Evolutionary conservation across 1,140 invertebrate genomes (phyloP), one percentile per base, ranked within the genome.

Genomic region (Hyles euphorbiae): DNA sequence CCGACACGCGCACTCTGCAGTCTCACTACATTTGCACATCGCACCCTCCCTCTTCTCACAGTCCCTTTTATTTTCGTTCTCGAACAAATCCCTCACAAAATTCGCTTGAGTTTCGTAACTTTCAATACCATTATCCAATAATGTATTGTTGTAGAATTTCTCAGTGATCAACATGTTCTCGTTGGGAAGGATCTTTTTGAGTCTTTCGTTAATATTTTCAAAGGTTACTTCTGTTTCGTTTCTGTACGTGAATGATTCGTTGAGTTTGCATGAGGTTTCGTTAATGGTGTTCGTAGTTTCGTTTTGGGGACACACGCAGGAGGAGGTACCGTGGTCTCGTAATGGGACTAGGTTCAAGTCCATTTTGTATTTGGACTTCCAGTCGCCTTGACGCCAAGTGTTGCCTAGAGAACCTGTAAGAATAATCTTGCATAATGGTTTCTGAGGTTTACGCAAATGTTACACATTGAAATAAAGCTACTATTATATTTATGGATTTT

Each of bases 321-420:
- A 68, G 3, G 59, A 5, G 1, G 59, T 11, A 3, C 34, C 34
- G 32, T 72, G 66, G 34, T 61, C 51, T 51, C 78, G 62, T 47
- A 88, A 56, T 7, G 77, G 68, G 0, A 84, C 66, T 60, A 74
- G 82, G 10, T 75, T 67, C 0, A 81, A 80, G 34, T 76, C 71
- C 0, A 69, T 52, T 53, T 76, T 74, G 58, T 89, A 88, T 61
- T 80, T 87, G 0, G 70, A 57, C n/a, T 70, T 67, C 88, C 87
- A 89, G 57, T 88, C 85, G 5, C 89, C 89, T 72, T 90, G 89
- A 22, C 87, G 65, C 89, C 89, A 90, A 0, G 89, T 90, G 58
- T 89, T 90, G 1, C 73, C 78, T 4, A 88, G 73, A 5, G 87
- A 90, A 10, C 89, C 89, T 90, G 71, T 6, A 82, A 78, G 3